Evolutionary conservation across 1,140 invertebrate genomes (phyloP).

Genomic region (Sitophilus oryzae): DNA sequence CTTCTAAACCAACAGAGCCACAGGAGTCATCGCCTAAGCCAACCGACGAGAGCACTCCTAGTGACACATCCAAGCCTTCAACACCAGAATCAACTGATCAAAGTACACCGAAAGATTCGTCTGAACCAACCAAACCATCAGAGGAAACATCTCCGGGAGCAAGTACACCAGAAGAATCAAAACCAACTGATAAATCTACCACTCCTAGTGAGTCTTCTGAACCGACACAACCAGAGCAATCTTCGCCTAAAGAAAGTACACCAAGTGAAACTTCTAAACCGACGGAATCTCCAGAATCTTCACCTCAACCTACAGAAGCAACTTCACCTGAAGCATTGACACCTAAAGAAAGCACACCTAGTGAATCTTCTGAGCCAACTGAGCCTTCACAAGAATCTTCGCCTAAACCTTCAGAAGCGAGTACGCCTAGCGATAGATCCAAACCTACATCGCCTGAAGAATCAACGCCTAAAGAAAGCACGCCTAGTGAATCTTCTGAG

Average conservation of each 20-base stretch:
- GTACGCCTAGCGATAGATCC: neutral
- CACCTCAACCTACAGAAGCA: conserved; percentile 3
- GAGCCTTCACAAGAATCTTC: conserved; percentile 5
- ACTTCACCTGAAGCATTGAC: neutral
- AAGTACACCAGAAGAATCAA: neutral
- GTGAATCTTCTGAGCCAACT: neutral
- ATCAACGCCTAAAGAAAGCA: neutral
- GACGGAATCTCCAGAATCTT: neutral
- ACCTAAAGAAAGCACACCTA: neutral
- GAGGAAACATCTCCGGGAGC: conserved; percentile 1
- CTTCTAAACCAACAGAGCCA: neutral
- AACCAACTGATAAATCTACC: neutral
- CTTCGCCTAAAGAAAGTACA: conserved; percentile 2
- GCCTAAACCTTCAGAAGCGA: conserved; percentile 2
- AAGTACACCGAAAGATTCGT: neutral
- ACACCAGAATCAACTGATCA: neutral
- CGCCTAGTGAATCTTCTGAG: neutral
- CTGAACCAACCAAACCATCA: too few relatives aligned
- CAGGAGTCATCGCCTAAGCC: neutral
- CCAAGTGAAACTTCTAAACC: conserved; percentile 1
- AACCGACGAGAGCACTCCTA: neutral
- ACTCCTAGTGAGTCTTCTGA: neutral
- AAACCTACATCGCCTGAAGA: conserved; percentile 1
- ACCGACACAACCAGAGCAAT: neutral
- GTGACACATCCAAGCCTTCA: neutral